These are phyloP conservation scores for Babyrousa celebensis DNA, from an alignment of 2,797 vertebrate genomes.

Conservation along the genomic window DNA sequence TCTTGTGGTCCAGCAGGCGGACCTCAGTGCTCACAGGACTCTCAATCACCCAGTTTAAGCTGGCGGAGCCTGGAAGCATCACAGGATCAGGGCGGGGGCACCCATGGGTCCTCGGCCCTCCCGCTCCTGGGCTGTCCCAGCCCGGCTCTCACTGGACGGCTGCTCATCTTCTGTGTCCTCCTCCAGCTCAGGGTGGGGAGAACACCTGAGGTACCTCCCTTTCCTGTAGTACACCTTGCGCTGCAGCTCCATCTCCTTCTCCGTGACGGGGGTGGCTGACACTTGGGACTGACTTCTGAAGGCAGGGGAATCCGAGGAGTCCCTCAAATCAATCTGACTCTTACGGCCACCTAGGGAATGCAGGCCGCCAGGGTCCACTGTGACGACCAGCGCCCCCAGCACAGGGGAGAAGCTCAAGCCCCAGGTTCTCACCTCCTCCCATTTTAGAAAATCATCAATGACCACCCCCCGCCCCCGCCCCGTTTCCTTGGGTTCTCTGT, in stretches of 20 bases:
- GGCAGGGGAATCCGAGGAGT: conserved; percentile 64
- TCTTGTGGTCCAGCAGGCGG: not conserved
- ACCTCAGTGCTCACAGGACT: conserved; percentile 57
- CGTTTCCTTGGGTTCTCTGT: not conserved
- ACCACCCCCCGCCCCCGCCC: not conserved
- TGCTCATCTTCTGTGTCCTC: conserved; percentile 70
- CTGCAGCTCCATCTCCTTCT: not conserved
- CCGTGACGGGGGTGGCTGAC: not conserved
- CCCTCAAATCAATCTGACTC: not conserved
- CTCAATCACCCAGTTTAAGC: not conserved
- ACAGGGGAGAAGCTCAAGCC: not conserved
- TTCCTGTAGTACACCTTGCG: conserved; percentile 77
- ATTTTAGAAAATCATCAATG: not conserved
- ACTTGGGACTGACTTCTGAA: not conserved
- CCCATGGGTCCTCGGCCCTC: not conserved
- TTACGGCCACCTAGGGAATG: not conserved
- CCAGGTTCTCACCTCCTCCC: not conserved
- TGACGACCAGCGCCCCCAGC: not conserved
- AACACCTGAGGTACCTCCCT: conserved; percentile 77
- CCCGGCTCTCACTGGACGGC: conserved; percentile 38
- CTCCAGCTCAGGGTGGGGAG: conserved; percentile 53
- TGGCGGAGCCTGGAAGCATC: not conserved
- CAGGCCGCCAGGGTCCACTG: not conserved
- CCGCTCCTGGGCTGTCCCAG: not conserved
- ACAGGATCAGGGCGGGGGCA: not conserved